Base-by-base conservation (phyloP, 2,797 vertebrate genomes). In the Synanceia verrucosa region DNA sequence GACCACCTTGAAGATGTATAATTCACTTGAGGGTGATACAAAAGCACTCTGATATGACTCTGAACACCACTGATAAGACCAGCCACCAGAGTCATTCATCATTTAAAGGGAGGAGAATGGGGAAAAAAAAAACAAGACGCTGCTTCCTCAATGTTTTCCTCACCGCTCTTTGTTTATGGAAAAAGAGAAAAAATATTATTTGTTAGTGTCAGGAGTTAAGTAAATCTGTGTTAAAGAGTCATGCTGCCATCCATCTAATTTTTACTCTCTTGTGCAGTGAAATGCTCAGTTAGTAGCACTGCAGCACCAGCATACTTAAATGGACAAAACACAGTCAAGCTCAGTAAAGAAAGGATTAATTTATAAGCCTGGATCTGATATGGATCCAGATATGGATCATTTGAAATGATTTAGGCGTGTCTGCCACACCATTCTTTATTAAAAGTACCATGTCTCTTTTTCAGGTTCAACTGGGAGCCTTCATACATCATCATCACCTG, bases 381-480 rank as follows among this genome's bases (percentile, higher is more conserved):
- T n/a, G n/a, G n/a, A n/a, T n/a, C n/a, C n/a, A n/a, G n/a, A n/a
- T n/a, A n/a, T n/a, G n/a, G n/a, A n/a, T n/a, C n/a, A n/a, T n/a
- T n/a, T n/a, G n/a, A n/a, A n/a, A n/a, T n/a, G n/a, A n/a, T n/a
- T n/a, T n/a, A n/a, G n/a, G n/a, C n/a, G n/a, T n/a, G n/a, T n/a
- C n/a, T n/a, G n/a, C n/a, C n/a, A n/a, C n/a, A n/a, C n/a, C n/a
- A n/a, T n/a, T n/a, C n/a, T n/a, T n/a, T n/a, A n/a, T n/a, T n/a
- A n/a, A n/a, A 37, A 36, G 2, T 52, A 28, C 19, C 21, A n/a
- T 34, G 9, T 65, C 8, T 81, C 34, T 82, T 13, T 84, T 84
- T 51, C 73, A 90, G 84, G 44, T 33, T 65, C 31, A 16, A 24
- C 47, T 3, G 21, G 23, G 31, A 70, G 47, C 41, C 52, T 43